These are phyloP conservation scores for Antidorcas marsupialis DNA, from an alignment of 2,113 vertebrate genomes.

Conservation along the genomic window DNA sequence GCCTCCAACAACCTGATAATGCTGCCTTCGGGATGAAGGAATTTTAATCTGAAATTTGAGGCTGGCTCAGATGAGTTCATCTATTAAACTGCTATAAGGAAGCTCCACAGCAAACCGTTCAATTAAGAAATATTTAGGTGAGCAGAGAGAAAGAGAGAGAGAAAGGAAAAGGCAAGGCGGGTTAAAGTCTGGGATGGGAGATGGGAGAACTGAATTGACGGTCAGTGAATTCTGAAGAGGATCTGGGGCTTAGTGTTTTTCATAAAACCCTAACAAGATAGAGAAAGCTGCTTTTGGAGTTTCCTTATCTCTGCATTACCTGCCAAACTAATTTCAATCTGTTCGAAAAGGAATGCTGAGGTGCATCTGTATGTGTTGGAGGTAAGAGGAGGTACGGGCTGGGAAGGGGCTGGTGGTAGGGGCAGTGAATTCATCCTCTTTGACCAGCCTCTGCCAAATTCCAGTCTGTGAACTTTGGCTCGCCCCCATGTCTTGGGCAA, in stretches of 20 bases:
- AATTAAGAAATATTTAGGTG: slow-evolving; percentile 84
- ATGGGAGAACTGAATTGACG: background rate
- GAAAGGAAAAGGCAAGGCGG: slow-evolving; percentile 16
- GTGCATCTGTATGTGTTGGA: background rate
- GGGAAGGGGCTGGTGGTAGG: background rate
- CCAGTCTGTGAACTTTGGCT: background rate
- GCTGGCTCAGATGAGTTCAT: slow-evolving; percentile 91
- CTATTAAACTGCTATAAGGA: slow-evolving; percentile 87
- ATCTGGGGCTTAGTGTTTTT: slow-evolving; percentile 29
- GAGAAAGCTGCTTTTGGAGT: slow-evolving; percentile 37
- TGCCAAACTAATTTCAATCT: background rate
- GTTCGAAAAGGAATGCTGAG: background rate
- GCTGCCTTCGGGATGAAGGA: slow-evolving; percentile 88
- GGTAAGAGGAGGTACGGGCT: background rate
- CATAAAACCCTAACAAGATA: slow-evolving; percentile 37
- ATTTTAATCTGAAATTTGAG: slow-evolving; percentile 90
- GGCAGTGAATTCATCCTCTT: background rate
- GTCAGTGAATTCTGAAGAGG: background rate
- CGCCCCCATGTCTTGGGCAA: background rate
- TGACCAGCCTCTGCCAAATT: background rate
- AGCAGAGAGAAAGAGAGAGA: slow-evolving; percentile 8
- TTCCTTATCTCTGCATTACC: background rate
- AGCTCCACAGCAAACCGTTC: slow-evolving; percentile 81
- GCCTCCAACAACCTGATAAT: slow-evolving; percentile 89
- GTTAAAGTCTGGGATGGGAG: slow-evolving; percentile 1